These are phyloP conservation scores for Salticus scenicus DNA, from an alignment of 2,888 invertebrate species.

Conservation along the genomic window DNA sequence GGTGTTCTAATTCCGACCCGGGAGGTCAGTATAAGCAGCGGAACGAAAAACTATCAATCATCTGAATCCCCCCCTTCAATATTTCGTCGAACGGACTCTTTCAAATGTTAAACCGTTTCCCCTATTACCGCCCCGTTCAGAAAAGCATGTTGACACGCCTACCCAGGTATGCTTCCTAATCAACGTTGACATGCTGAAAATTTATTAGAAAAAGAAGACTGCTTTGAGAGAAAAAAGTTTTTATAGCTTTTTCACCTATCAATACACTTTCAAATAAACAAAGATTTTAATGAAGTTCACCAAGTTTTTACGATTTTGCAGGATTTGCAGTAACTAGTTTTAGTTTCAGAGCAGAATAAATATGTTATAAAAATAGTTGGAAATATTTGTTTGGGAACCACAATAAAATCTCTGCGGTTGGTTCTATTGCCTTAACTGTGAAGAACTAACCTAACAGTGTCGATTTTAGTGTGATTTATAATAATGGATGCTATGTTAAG, in stretches of 20 bases:
- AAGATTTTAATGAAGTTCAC: too few relatives aligned
- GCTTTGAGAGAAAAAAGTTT: not conserved
- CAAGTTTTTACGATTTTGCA: too few relatives aligned
- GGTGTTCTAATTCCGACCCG: slow-evolving; percentile 60
- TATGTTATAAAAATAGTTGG: too few relatives aligned
- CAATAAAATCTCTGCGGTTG: too few relatives aligned
- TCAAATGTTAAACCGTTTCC: not conserved
- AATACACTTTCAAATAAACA: too few relatives aligned
- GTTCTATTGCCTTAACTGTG: too few relatives aligned
- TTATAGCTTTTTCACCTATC: not conserved
- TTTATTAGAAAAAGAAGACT: slow-evolving; percentile 40
- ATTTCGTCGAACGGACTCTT: slow-evolving; percentile 12
- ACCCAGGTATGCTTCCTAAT: slow-evolving; percentile 57
- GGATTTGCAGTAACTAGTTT: too few relatives aligned
- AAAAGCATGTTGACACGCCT: slow-evolving; percentile 29
- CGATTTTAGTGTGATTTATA: too few relatives aligned
- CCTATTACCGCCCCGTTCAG: not conserved
- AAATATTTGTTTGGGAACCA: too few relatives aligned
- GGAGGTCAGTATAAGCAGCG: slow-evolving; percentile 24
- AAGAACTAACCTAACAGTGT: too few relatives aligned
- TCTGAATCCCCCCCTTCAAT: slow-evolving; percentile 18
- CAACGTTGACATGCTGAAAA: slow-evolving; percentile 60
- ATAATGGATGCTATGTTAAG: too few relatives aligned
- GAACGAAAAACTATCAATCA: slow-evolving; percentile 61
- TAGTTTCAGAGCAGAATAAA: too few relatives aligned